Conservation (phyloP, 2,797 vertebrate genomes). For the Sorex maritimensis region DNA sequence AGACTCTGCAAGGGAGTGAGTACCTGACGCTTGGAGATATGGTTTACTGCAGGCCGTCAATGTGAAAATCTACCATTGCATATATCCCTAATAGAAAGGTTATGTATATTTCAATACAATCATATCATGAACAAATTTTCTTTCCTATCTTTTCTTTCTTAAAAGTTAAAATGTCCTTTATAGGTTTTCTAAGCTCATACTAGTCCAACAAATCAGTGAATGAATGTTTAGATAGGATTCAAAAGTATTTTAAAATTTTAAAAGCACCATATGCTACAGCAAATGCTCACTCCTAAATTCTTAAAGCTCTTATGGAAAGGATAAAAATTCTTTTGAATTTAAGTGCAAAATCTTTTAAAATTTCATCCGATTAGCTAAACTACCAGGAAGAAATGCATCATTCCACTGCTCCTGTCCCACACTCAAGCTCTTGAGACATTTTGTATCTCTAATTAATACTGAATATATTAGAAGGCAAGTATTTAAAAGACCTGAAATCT, state of each 20-base stretch:
- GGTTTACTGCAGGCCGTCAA: not conserved
- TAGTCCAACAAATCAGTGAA: constrained; percentile 84
- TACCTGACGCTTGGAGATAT: not conserved
- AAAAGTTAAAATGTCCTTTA: constrained; percentile 76
- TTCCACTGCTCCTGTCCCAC: constrained; percentile 9
- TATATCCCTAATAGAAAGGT: not conserved
- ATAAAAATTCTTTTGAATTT: constrained; percentile 80
- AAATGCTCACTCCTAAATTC: constrained; percentile 87
- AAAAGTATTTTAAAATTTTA: constrained; percentile 86
- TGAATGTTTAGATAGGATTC: constrained; percentile 83
- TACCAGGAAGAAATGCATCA: constrained; percentile 67
- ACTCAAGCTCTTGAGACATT: constrained; percentile 11
- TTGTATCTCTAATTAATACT: constrained; percentile 28
- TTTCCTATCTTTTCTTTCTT: constrained; percentile 70
- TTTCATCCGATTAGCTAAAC: constrained; percentile 59
- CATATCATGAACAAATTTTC: constrained; percentile 64
- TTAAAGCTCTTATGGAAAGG: constrained; percentile 81
- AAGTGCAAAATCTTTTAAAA: constrained; percentile 80
- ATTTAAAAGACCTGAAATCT: constrained; percentile 41
- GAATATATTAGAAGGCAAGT: constrained; percentile 46
- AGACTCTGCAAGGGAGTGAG: not conserved
- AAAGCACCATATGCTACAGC: constrained; percentile 86
- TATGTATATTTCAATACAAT: constrained; percentile 41
- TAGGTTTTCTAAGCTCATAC: constrained; percentile 74
- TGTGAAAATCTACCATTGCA: not conserved